Conservation (phyloP, 2,888 invertebrate genomes). For the Schrankia costaestrigalis region DNA sequence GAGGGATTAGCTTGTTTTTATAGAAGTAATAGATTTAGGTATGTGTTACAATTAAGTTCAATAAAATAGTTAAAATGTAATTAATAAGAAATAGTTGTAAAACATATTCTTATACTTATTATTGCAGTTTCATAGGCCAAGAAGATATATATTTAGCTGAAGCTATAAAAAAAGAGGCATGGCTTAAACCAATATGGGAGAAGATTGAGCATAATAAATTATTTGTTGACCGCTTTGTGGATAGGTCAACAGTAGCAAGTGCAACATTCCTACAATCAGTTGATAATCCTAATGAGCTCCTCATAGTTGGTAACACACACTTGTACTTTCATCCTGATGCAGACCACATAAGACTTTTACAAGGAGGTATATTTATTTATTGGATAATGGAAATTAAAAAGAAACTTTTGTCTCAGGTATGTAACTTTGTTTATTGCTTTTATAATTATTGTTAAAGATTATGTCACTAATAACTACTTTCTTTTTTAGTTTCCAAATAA, state of each 20-base stretch:
- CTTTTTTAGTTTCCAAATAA: conserved; percentile 50
- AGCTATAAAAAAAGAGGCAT: conserved; percentile 72
- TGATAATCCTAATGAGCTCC: conserved; percentile 77
- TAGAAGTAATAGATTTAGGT: conserved; percentile 84
- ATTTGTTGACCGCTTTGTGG: conserved; percentile 79
- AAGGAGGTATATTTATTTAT: conserved; percentile 87
- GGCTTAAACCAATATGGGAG: conserved; percentile 82
- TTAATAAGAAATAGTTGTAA: not conserved
- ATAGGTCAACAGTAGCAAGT: conserved; percentile 85
- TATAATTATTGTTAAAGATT: not conserved
- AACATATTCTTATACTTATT: not conserved
- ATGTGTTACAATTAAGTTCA: conserved; percentile 34
- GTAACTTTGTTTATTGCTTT: too few relatives aligned
- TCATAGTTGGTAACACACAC: conserved; percentile 93
- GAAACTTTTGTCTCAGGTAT: conserved; percentile 54
- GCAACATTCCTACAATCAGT: conserved; percentile 80
- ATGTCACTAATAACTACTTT: not conserved
- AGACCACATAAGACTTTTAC: conserved; percentile 92
- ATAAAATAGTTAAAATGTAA: not conserved
- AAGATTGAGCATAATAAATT: conserved; percentile 80
- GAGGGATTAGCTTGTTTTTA: conserved; percentile 93
- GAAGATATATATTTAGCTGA: conserved; percentile 81
- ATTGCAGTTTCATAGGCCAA: conserved; percentile 72
- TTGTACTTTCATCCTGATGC: conserved; percentile 96
- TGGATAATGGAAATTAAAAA: conserved; percentile 83